phyloP scores from a whole-genome alignment of 2,113 vertebrate genomes.

The Clarias magur region DNA sequence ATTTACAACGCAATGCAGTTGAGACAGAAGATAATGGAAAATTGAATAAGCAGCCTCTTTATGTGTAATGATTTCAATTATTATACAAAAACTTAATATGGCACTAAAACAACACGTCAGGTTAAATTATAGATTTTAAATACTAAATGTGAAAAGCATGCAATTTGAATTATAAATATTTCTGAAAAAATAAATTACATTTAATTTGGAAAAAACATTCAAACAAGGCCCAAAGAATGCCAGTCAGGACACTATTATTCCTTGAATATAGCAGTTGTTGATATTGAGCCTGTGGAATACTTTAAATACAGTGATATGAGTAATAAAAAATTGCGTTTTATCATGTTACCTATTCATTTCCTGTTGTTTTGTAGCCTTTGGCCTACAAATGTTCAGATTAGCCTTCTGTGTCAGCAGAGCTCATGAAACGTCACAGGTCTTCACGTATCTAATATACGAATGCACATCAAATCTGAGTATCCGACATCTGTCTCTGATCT shows the following conservation, averaged over 20 bases:
- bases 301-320: background rate
- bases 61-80: background rate
- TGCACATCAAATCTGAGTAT: background rate
- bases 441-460: background rate
- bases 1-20: background rate
- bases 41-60: background rate
- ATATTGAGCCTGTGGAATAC: background rate
- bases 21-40: background rate
- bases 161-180: background rate
- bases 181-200: background rate
- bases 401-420: background rate
- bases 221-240: too few relatives aligned
- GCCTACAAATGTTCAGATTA: background rate
- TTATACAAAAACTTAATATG: background rate
- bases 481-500: background rate
- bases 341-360: background rate
- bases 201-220: background rate
- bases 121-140: background rate
- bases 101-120: background rate
- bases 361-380: conserved; percentile 21
- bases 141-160: background rate
- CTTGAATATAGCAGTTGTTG: background rate
- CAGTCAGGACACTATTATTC: background rate
- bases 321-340: background rate
- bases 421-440: background rate